A percentile compares a stretch with the other conserved stretches of the same genome.
These are phyloP conservation scores for Abramis brama DNA, from an alignment of 2,113 vertebrate genomes.

Conservation along the genomic window DNA sequence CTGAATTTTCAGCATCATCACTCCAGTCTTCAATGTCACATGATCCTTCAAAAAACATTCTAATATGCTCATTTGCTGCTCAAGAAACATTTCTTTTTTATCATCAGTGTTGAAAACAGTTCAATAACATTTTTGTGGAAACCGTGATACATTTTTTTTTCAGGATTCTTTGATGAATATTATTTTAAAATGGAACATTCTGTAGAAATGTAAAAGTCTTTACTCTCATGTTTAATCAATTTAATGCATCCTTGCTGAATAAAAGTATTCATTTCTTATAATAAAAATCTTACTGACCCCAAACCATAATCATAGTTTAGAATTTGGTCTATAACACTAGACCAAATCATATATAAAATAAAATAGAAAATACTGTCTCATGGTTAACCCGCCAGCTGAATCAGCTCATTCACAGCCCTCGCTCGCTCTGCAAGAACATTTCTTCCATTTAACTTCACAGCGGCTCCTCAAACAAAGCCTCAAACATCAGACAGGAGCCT, in stretches of 20 bases:
- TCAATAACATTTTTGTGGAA: neutral
- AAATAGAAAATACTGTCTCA: neutral
- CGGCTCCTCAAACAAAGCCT: neutral
- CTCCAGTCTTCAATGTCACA: neutral
- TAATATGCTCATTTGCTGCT: neutral
- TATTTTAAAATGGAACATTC: neutral
- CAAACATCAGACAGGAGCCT: conserved; percentile 14
- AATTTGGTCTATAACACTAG: conserved; percentile 4
- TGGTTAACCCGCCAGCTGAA: neutral
- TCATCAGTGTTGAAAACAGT: neutral
- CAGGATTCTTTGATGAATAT: neutral
- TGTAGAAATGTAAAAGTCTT: neutral
- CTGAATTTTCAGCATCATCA: neutral
- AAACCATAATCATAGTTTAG: neutral
- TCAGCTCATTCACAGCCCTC: neutral
- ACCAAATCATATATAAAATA: neutral
- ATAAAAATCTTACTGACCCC: neutral
- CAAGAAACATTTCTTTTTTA: neutral
- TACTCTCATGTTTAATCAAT: neutral
- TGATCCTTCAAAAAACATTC: neutral
- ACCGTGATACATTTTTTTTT: neutral
- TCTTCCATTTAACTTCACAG: conserved; percentile 19
- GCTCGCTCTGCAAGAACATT: neutral
- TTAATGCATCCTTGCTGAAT: neutral
- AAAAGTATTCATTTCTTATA: neutral